Evolutionary conservation across 2,888 invertebrate genomes (phyloP).

Genomic region (Aphidius colemani): DNA sequence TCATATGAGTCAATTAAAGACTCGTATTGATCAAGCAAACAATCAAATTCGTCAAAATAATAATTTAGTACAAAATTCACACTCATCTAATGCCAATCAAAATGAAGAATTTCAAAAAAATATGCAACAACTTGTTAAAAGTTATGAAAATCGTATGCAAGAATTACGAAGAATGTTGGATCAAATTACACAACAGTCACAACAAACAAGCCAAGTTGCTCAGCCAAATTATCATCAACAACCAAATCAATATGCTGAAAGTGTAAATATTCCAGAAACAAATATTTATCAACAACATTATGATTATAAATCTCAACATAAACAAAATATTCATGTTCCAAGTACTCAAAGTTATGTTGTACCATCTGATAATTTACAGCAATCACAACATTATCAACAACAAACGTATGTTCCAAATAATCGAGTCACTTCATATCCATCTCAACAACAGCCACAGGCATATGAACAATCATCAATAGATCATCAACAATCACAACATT

Average conservation of each 20-base stretch:
- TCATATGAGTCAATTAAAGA: too few relatives aligned
- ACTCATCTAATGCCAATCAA: too few relatives aligned
- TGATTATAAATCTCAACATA: not conserved
- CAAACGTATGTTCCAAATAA: constrained; percentile 10
- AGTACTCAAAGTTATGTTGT: constrained; percentile 25
- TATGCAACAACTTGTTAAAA: too few relatives aligned
- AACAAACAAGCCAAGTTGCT: constrained; percentile 20
- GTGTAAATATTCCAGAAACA: not conserved
- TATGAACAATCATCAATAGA: not conserved
- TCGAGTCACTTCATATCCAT: constrained; percentile 10
- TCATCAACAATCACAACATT: not conserved
- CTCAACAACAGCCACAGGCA: not conserved
- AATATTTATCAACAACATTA: too few relatives aligned
- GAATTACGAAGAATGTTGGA: too few relatives aligned
- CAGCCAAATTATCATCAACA: constrained; percentile 21
- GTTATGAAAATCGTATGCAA: too few relatives aligned
- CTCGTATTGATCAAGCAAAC: not conserved
- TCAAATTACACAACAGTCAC: not conserved
- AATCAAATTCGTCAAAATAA: too few relatives aligned
- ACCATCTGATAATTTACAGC: not conserved
- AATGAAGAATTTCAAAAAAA: too few relatives aligned
- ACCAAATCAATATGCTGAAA: not conserved
- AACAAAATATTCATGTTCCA: constrained; percentile 10
- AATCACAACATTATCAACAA: constrained; percentile 1
- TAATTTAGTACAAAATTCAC: too few relatives aligned